A percentile compares a stretch with the other conserved stretches of the same genome.
Evolutionary conservation across 2,888 invertebrate species (phyloP).

Genomic region (Pasiphila rectangulata): DNA sequence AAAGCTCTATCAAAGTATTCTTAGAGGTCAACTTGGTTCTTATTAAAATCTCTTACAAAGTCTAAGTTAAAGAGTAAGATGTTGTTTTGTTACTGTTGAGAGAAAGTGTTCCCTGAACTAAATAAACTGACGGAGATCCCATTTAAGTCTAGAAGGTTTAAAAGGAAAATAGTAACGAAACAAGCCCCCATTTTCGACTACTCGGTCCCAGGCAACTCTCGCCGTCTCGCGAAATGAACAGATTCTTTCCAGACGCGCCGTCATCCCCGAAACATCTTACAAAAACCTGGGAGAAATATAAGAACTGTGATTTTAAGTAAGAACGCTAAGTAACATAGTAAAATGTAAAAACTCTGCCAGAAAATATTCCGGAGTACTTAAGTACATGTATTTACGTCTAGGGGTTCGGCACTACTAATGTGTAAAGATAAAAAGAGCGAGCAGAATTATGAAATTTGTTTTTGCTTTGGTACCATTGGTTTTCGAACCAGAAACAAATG

Average conservation of each 20-base stretch:
- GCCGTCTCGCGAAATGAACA: conserved; percentile 6
- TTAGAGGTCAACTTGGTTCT: no score
- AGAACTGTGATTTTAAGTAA: conserved; percentile 45
- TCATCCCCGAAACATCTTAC: conserved; percentile 15
- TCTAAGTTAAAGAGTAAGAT: no score
- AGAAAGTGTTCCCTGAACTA: no score
- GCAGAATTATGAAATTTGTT: neutral
- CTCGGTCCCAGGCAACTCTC: neutral
- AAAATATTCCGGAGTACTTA: conserved; percentile 41
- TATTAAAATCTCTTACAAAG: no score
- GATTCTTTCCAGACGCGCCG: neutral
- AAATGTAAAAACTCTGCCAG: conserved; percentile 46
- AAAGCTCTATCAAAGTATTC: no score
- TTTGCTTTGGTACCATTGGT: neutral
- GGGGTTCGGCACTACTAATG: conserved; percentile 37
- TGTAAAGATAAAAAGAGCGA: neutral
- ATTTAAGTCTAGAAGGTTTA: neutral
- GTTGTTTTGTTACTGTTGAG: no score
- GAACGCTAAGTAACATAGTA: conserved; percentile 45
- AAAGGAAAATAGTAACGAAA: neutral
- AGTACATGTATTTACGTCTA: conserved; percentile 43
- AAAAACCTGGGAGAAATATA: conserved; percentile 37
- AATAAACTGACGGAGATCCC: no score
- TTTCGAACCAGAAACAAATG: no score
- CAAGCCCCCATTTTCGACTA: neutral